phyloP scores from a whole-genome alignment of 2,797 vertebrate species.

The Oryzias dopingdopingensis region DNA sequence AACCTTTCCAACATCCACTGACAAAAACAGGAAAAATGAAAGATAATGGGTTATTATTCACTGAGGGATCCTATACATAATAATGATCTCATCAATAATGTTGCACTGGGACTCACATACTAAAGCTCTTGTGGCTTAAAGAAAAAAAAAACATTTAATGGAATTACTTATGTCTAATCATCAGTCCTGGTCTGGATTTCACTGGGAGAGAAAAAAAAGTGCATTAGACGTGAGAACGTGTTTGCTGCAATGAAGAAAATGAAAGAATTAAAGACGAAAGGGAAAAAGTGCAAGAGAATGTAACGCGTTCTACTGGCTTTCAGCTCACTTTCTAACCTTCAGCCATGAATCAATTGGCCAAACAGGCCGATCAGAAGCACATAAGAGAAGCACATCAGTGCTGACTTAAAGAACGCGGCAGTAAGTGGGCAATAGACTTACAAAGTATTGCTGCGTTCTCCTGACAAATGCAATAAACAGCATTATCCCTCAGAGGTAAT shows the following conservation, averaged over 20 bases:
- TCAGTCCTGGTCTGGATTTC: conserved; percentile 63
- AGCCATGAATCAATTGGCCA: conserved; percentile 74
- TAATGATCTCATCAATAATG: conserved; percentile 84
- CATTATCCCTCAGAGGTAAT: conserved; percentile 77
- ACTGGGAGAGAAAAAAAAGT: conserved; percentile 24
- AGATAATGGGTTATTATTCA: conserved; percentile 84
- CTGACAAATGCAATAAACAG: conserved; percentile 82
- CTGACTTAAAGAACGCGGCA: conserved; percentile 72
- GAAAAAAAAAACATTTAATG: conserved; percentile 71
- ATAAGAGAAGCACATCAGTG: conserved; percentile 72
- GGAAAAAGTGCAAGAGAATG: conserved; percentile 47
- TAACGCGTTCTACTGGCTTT: conserved; percentile 59
- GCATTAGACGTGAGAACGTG: conserved; percentile 12
- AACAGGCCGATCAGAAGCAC: conserved; percentile 74
- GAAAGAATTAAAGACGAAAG: conserved; percentile 12
- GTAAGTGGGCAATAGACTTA: conserved; percentile 80
- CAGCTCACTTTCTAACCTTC: conserved; percentile 63
- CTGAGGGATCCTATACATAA: conserved; percentile 80
- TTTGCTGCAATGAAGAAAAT: conserved; percentile 21
- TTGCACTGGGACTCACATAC: conserved; percentile 57
- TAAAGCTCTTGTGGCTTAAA: conserved; percentile 61
- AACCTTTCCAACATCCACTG: conserved; percentile 82
- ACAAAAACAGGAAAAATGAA: conserved; percentile 84
- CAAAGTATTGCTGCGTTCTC: conserved; percentile 74
- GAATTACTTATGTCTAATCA: conserved; percentile 77